Evolutionary conservation across 2,113 vertebrate species (phyloP), one percentile per base, ranked within the genome.

Genomic region (Phylloscopus trochiloides): DNA sequence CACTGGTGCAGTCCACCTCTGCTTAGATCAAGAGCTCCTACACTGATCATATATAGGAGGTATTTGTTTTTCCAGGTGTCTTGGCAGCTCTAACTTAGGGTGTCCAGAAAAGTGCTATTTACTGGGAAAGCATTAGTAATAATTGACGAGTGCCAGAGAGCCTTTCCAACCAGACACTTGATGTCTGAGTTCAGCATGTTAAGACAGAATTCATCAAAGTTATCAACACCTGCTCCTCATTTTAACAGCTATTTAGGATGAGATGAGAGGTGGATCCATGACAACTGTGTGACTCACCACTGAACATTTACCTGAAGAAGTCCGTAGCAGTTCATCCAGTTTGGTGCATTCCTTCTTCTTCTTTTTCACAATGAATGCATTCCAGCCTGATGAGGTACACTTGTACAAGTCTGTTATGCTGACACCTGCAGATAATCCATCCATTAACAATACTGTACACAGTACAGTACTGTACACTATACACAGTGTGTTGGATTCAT

Each of bases 241-340:
- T 90, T 78, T 76, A 28, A 61, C 48, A 75, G 57, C 18, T 85
- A 2, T 74, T 87, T 59, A 75, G 24, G 13, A 55, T 25, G 12
- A 89, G 6, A 36, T 20, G 31, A 58, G 57, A 74, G 40, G 28
- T 17, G 12, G 31, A 89, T 40, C 63, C 9, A 4, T 16, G 36
- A 45, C 22, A 79, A 61, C 28, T n/a, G 21, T 32, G 51, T 6
- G 2, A 80, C 61, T 78, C 28, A 67, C 21, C 34, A 26, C 1
- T 38, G 62, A 85, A 70, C 36, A 48, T 42, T 97, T 95, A 98
- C 98, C 98, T 96, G 97, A 88, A 79, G 91, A 93, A 5, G 5
- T 25, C 59, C 31, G 87, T 24, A 98, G 84, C 17, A 96, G 21
- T 0, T 98, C 67, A 52, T 96, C 26, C 31, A 98, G 70, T 36